Base-by-base conservation (phyloP, 2,888 invertebrate genomes). In the Cerceris rybyensis region DNA sequence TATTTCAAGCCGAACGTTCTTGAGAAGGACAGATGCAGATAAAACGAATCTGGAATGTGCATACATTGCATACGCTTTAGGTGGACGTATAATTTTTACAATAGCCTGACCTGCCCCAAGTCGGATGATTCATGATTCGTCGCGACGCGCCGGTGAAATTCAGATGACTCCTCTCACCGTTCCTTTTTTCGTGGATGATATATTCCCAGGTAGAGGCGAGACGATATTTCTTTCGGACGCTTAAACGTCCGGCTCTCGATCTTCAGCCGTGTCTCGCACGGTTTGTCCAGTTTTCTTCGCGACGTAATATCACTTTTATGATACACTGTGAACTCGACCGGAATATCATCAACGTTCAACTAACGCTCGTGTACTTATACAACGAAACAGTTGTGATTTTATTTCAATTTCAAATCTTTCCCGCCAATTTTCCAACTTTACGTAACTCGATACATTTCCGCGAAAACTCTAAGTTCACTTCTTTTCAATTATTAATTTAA, bases 311-410 rank as follows among this genome's bases (percentile, higher is more conserved):
- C 52, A 57, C 80, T 80, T 82, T 84, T 84, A 57, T 72, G 57
- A 70, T 49, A 63, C 66, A 73, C 52, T 50, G 58, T 73, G 67
- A 73, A 50, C 57, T 52, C 74, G 61, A 60, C 66, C 65, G 65
- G 78, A 83, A 84, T 84, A 80, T 59, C 70, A 80, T 75, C 71
- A 72, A 63, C 76, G 81, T 78, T 72, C 59, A 78, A 72, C 78
- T 82, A 78, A 66, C 61, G 71, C 59, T 66, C 74, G 58, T 57
- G 13, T 11, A 42, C 17, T n/a, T 11, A 42, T 39, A 70, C 46
- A 54, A 55, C 72, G 66, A 57, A 54, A 52, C 65, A 52, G 28
- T 43, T 50, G 49, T 2, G 28, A 28, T 4, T 28, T 28, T 28
- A 28, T 28, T 28, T 28, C 4, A 28, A 28, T 28, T 28, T 28